These are phyloP conservation scores for Stomatorhinus ivindoensis DNA, from an alignment of 2,113 vertebrate species.

Conservation along the genomic window DNA sequence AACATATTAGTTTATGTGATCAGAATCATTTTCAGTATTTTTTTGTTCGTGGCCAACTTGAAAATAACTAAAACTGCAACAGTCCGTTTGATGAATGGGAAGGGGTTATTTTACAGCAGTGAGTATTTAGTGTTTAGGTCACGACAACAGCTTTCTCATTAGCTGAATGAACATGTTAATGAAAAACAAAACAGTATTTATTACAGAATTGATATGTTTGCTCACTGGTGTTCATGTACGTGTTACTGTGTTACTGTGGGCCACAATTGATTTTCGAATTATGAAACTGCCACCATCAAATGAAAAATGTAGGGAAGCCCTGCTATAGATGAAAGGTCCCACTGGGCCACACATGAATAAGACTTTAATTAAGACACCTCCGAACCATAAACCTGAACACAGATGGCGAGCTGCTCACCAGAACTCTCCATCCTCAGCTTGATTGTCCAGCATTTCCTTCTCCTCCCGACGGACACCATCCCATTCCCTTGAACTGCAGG, in stretches of 20 bases:
- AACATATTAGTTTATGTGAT: too few species aligned
- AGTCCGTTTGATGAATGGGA: not conserved
- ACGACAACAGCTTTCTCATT: not conserved
- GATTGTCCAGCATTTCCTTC: slow-evolving; percentile 53
- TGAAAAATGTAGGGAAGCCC: not conserved
- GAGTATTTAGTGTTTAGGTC: not conserved
- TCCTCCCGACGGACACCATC: slow-evolving; percentile 49
- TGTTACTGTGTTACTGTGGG: not conserved
- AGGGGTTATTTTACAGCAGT: not conserved
- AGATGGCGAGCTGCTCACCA: slow-evolving; percentile 55
- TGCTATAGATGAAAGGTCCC: too few species aligned
- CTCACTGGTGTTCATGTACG: not conserved
- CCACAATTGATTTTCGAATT: not conserved
- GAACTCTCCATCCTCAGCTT: slow-evolving; percentile 70
- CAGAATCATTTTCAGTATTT: too few species aligned
- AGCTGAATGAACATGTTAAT: not conserved
- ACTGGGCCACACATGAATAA: not conserved
- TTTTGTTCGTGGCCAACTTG: too few species aligned
- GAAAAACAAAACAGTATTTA: not conserved
- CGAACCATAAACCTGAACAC: not conserved
- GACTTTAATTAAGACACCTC: not conserved
- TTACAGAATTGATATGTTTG: not conserved
- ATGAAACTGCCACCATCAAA: not conserved
- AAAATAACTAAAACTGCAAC: too few species aligned
- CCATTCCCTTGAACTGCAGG: slow-evolving; percentile 65